Evolutionary conservation across 1,140 invertebrate species (phyloP).

Genomic region (Sminthurides bifidus): DNA sequence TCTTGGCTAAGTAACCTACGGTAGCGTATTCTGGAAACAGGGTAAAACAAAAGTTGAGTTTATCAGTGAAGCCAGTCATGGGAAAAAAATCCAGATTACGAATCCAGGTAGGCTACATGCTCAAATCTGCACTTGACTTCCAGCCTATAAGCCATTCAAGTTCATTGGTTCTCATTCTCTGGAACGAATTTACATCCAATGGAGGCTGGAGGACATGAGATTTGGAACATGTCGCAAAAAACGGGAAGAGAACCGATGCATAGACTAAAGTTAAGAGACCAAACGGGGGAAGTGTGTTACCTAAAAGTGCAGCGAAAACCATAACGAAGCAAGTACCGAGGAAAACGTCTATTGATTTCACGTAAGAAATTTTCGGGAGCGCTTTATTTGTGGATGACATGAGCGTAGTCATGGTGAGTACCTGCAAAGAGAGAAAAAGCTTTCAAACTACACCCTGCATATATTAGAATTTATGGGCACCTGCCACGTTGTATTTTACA

Average conservation of each 20-base stretch:
- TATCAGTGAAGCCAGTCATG: no score
- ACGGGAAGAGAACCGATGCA: not conserved
- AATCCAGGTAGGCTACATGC: no score
- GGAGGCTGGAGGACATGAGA: no score
- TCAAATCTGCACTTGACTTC: no score
- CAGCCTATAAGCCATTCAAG: no score
- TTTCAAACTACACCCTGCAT: not conserved
- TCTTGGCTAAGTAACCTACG: slow-evolving; percentile 86
- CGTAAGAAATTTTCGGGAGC: slow-evolving; percentile 94
- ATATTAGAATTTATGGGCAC: not conserved
- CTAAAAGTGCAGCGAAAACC: slow-evolving; percentile 61
- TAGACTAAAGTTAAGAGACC: not conserved
- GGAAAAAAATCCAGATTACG: no score
- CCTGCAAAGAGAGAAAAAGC: slow-evolving; percentile 36
- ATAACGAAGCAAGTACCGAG: slow-evolving; percentile 95
- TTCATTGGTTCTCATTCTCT: no score
- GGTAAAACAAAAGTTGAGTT: slow-evolving; percentile 16
- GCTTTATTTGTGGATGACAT: slow-evolving; percentile 97
- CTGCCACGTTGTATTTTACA: slow-evolving; percentile 5
- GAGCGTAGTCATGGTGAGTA: slow-evolving; percentile 96
- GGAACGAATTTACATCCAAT: no score
- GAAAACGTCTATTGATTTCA: slow-evolving; percentile 97
- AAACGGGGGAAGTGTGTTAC: not conserved
- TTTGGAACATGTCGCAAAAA: no score
- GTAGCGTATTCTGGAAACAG: slow-evolving; percentile 59